Percentiles rank a stretch among this genome's conserved stretches.
These are phyloP conservation scores for Neodiprion virginianus DNA, from an alignment of 1,140 invertebrate genomes.

Conservation along the genomic window DNA sequence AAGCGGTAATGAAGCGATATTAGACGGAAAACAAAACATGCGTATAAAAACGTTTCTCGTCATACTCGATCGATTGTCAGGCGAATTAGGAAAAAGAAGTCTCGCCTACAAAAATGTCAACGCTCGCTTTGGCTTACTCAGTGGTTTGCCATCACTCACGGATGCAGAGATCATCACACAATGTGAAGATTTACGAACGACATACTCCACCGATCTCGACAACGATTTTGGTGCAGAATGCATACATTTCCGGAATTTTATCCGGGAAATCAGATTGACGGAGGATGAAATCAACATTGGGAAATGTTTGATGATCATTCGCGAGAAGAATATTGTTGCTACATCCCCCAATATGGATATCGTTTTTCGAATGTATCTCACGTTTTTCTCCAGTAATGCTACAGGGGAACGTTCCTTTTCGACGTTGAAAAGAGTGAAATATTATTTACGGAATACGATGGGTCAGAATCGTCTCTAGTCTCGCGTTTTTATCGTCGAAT, in stretches of 20 bases:
- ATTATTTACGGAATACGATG: constrained; percentile 6
- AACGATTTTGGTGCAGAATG: no score
- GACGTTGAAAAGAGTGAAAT: constrained; percentile 15
- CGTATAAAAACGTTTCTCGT: neutral
- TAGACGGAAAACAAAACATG: constrained; percentile 10
- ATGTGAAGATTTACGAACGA: constrained; percentile 12
- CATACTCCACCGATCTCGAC: no score
- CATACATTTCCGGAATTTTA: no score
- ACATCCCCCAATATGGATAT: constrained; percentile 21
- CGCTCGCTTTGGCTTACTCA: neutral
- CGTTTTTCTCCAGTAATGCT: constrained; percentile 15
- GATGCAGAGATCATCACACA: constrained; percentile 5
- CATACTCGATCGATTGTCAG: no score
- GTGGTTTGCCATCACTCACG: neutral
- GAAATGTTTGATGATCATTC: no score
- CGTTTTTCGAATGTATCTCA: constrained; percentile 16
- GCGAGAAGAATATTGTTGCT: neutral
- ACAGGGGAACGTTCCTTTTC: constrained; percentile 18
- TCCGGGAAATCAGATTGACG: no score
- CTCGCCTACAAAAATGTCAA: no score
- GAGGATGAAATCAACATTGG: no score
- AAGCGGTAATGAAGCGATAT: constrained; percentile 14
- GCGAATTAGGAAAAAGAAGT: no score
- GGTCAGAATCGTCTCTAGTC: constrained; percentile 14
- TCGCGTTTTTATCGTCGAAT: constrained; percentile 18